Conservation (phyloP, 2,797 vertebrate species). For the Tiaroga cobitis region DNA sequence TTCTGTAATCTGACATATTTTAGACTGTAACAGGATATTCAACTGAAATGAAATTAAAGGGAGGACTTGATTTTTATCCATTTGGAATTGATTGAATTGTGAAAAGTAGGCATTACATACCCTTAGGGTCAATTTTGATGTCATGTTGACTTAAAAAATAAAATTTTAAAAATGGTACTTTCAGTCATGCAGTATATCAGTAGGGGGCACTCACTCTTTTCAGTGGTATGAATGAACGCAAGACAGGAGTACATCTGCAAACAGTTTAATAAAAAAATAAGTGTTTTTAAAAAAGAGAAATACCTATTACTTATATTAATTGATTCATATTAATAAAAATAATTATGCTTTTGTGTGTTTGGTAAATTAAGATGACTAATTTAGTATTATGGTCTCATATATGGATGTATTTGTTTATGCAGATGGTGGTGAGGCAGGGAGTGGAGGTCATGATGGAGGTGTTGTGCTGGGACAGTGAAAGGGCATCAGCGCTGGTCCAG, state of each 20-base stretch:
- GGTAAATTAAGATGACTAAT: not conserved
- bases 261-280: not conserved
- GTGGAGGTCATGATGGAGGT: slow-evolving; percentile 68
- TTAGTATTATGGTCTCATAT: not conserved
- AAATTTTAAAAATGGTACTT: not conserved
- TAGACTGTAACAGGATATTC: not conserved
- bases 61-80: not conserved
- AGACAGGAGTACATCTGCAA: not conserved
- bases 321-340: not conserved
- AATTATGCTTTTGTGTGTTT: not conserved
- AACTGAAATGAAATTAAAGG: not conserved
- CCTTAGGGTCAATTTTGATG: not conserved
- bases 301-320: not conserved
- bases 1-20: not conserved
- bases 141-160: not conserved
- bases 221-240: not conserved
- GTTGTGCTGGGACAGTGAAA: slow-evolving; percentile 71
- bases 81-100: not conserved
- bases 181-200: slow-evolving; percentile 36
- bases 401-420: slow-evolving; percentile 20
- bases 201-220: slow-evolving; percentile 52
- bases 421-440: slow-evolving; percentile 75
- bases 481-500: slow-evolving; percentile 69
- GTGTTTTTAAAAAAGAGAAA: not conserved
- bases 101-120: not conserved